These are phyloP conservation scores for Drosophila lowei DNA, from an alignment of 1,140 invertebrate species.

Conservation along the genomic window DNA sequence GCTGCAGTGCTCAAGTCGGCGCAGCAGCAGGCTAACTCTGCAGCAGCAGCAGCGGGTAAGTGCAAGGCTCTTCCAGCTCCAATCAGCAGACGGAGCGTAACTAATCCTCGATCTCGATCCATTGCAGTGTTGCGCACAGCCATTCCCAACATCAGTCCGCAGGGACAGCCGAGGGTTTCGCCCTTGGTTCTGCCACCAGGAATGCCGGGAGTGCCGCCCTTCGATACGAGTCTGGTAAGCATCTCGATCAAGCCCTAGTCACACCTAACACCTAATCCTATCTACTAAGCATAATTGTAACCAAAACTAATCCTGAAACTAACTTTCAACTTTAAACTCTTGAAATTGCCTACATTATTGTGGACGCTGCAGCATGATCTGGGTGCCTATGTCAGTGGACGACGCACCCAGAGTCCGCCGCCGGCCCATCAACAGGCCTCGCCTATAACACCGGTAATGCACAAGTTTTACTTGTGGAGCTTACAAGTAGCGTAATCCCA, in stretches of 20 bases:
- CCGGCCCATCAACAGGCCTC: constrained; percentile 90
- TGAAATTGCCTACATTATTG: constrained; percentile 18
- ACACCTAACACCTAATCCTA: too few species aligned
- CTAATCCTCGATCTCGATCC: constrained; percentile 16
- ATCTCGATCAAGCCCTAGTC: not conserved
- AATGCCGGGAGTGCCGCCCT: constrained; percentile 85
- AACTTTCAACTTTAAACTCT: constrained; percentile 31
- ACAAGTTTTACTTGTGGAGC: constrained; percentile 75
- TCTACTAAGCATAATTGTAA: not conserved
- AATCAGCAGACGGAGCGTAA: not conserved
- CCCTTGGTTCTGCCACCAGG: constrained; percentile 84
- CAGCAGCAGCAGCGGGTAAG: constrained; percentile 50
- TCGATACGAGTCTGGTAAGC: constrained; percentile 89
- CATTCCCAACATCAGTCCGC: constrained; percentile 86
- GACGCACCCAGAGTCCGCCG: constrained; percentile 87
- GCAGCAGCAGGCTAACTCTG: constrained; percentile 59
- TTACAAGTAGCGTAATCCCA: constrained; percentile 75
- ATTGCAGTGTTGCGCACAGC: constrained; percentile 83
- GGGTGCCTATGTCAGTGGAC: constrained; percentile 81
- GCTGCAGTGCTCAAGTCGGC: constrained; percentile 79
- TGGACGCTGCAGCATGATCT: constrained; percentile 84
- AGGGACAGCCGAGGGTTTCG: constrained; percentile 85
- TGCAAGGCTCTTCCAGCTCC: not conserved
- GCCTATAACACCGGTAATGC: constrained; percentile 89
- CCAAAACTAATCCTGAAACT: constrained; percentile 23